These are phyloP conservation scores for Heliconius melpomene DNA, from an alignment of 1,140 invertebrate species.

Conservation along the genomic window DNA sequence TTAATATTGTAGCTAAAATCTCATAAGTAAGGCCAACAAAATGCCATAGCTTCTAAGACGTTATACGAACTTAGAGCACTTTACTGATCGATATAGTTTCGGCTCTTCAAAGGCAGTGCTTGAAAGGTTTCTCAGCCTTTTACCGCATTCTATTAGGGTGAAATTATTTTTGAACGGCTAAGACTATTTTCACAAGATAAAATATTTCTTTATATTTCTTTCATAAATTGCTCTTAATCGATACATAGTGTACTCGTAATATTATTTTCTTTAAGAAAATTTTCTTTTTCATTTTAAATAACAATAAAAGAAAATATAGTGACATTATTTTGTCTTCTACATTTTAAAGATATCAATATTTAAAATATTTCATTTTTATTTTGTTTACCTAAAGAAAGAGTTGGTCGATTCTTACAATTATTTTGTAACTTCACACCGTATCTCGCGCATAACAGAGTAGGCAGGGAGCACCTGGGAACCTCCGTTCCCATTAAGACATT, in stretches of 20 bases:
- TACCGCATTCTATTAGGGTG: conserved; percentile 19
- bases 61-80: conserved; percentile 33
- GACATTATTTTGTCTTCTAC: too few relatives aligned
- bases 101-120: conserved; percentile 37
- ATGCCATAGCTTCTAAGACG: conserved; percentile 15
- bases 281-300: too few relatives aligned
- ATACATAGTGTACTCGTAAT: not conserved
- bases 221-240: not conserved
- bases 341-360: too few relatives aligned
- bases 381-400: too few relatives aligned
- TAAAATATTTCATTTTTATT: too few relatives aligned
- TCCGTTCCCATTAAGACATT: too few relatives aligned
- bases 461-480: too few relatives aligned
- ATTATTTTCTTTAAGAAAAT: too few relatives aligned
- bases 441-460: too few relatives aligned
- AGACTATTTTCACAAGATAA: not conserved
- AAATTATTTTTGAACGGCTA: conserved; percentile 17
- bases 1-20: not conserved
- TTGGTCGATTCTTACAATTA: too few relatives aligned
- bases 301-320: too few relatives aligned
- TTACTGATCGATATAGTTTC: conserved; percentile 36
- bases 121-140: conserved; percentile 37
- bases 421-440: too few relatives aligned
- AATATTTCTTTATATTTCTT: not conserved
- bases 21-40: conserved; percentile 25